These are phyloP conservation scores for Ormyrus labotus DNA, from an alignment of 2,888 invertebrate species.

Conservation along the genomic window DNA sequence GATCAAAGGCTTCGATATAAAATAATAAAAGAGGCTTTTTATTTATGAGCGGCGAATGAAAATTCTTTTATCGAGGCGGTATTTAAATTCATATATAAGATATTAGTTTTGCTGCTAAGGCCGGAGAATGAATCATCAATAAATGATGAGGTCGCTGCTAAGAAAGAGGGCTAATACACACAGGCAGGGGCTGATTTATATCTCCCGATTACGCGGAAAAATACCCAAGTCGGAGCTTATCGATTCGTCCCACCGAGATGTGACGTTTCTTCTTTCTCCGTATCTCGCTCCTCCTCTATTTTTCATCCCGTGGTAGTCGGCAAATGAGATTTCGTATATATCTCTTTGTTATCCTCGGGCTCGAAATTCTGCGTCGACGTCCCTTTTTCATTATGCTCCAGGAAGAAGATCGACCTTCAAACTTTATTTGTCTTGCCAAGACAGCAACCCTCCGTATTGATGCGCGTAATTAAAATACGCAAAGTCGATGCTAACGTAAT, in stretches of 20 bases:
- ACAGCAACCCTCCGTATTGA: background rate
- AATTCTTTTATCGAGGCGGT: no score
- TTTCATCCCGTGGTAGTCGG: background rate
- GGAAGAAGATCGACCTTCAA: background rate
- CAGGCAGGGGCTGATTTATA: slow-evolving; percentile 1
- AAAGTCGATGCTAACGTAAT: no score
- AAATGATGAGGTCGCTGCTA: no score
- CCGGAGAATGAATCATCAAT: no score
- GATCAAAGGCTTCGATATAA: no score
- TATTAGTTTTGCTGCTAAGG: no score
- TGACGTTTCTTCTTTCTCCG: slow-evolving; percentile 12
- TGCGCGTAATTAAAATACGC: no score
- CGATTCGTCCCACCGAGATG: slow-evolving; percentile 18
- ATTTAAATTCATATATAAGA: no score
- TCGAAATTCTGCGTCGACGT: background rate
- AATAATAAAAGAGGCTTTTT: no score
- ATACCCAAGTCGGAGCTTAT: slow-evolving; percentile 4
- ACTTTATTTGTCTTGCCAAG: background rate
- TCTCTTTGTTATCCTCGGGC: background rate
- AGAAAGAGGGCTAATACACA: no score
- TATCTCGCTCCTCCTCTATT: slow-evolving; percentile 10
- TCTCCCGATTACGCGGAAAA: slow-evolving; percentile 23
- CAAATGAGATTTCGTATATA: slow-evolving; percentile 6
- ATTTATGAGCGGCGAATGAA: no score
- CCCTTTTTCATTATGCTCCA: background rate